These are phyloP conservation scores for Rhopilema esculentum DNA, from an alignment of 30 jellyfish, hydroid and myxozoan genomes.

Conservation along the genomic window DNA sequence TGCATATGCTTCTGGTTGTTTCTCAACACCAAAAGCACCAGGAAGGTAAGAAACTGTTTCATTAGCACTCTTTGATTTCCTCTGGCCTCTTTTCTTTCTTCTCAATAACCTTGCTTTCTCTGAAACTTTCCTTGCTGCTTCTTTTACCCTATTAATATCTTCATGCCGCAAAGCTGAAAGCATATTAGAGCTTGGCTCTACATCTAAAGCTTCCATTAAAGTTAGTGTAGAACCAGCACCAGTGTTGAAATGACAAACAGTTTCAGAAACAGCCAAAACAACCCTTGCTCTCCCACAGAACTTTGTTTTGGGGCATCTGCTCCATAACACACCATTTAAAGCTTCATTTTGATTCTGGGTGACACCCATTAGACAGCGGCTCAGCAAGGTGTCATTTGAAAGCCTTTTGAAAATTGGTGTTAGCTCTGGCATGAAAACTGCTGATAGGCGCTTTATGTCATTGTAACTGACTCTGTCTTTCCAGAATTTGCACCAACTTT, in stretches of 20 bases:
- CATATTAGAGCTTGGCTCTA: constrained; percentile 5
- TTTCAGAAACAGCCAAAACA: constrained; percentile 26
- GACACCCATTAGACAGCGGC: constrained; percentile 32
- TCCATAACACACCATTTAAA: constrained; percentile 37
- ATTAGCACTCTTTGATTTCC: constrained; percentile 10
- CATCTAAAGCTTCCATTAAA: not conserved
- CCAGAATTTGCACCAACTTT: constrained; percentile 66
- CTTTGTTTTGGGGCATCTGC: constrained; percentile 44
- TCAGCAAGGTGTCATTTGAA: constrained; percentile 29
- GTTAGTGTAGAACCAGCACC: constrained; percentile 30
- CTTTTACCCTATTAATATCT: constrained; percentile 2
- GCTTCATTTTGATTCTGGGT: constrained; percentile 63
- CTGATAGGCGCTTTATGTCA: constrained; percentile 31
- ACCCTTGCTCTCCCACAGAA: constrained; percentile 6
- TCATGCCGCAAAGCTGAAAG: constrained; percentile 8
- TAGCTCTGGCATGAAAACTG: constrained; percentile 25
- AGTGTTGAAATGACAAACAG: constrained; percentile 30
- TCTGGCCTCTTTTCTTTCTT: constrained; percentile 15
- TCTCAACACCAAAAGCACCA: constrained; percentile 23
- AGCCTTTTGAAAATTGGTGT: constrained; percentile 35
- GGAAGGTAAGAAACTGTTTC: constrained; percentile 7
- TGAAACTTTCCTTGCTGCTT: constrained; percentile 19
- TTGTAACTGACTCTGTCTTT: constrained; percentile 28
- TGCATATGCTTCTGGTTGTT: constrained; percentile 30
- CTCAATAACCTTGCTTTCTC: not conserved